Evolutionary conservation across 37 sponge, comb jelly and placozoan genomes (phyloP).

Genomic region (Cladorhizidae sp.): DNA sequence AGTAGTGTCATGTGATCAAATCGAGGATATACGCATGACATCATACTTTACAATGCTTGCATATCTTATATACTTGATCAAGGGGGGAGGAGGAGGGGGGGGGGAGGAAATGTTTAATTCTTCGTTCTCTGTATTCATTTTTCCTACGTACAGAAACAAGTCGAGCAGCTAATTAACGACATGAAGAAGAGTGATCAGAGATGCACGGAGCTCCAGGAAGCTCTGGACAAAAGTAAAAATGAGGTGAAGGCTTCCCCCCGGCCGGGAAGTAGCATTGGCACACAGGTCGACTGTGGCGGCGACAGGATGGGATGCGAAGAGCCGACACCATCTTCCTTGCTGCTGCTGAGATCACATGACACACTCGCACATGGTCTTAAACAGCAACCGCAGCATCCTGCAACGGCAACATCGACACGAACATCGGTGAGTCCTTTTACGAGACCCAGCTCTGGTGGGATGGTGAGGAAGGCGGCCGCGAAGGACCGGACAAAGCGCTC

Average conservation of each 20-base stretch:
- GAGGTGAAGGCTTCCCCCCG: not conserved
- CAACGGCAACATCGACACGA: not conserved
- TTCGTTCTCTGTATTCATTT: slow-evolving; percentile 8
- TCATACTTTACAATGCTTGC: no score
- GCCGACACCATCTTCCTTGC: not conserved
- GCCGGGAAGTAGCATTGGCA: not conserved
- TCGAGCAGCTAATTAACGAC: not conserved
- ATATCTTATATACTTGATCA: no score
- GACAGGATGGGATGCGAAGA: not conserved
- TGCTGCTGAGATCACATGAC: not conserved
- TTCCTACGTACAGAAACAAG: not conserved
- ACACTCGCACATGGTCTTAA: not conserved
- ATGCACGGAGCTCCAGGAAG: slow-evolving; percentile 7
- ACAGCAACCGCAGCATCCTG: not conserved
- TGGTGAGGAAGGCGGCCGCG: not conserved
- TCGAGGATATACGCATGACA: no score
- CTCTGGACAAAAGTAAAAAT: slow-evolving; percentile 3
- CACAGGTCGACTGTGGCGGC: not conserved
- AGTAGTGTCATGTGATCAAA: no score
- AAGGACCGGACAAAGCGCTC: not conserved
- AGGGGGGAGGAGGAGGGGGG: no score
- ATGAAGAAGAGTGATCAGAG: slow-evolving; percentile 14
- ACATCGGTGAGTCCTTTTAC: no score
- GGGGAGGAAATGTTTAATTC: no score
- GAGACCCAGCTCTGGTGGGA: no score